Evolutionary conservation across 2,113 vertebrate species (phyloP).

Genomic region (Oreamnos americanus): DNA sequence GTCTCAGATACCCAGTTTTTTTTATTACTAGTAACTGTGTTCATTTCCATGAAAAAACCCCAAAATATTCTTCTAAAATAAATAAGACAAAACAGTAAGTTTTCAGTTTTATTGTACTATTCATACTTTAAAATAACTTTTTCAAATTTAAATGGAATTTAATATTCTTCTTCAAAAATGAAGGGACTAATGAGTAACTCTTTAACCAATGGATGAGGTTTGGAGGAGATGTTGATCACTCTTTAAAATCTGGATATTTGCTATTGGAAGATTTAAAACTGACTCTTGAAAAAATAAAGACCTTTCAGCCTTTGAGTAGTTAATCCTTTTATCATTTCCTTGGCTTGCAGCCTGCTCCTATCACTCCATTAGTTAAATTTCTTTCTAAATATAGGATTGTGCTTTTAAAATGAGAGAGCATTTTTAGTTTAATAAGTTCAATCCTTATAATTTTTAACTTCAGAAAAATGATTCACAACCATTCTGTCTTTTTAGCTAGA

Average conservation of each 20-base stretch:
- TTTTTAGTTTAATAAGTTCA: background rate
- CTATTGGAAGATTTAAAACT: background rate
- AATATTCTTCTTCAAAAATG: background rate
- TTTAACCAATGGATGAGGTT: background rate
- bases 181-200: background rate
- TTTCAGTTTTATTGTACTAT: background rate
- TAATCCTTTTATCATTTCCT: conserved; percentile 34
- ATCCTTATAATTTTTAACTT: background rate
- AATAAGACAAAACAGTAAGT: background rate
- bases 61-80: background rate
- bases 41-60: background rate
- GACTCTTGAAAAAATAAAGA: background rate
- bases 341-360: background rate
- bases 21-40: background rate
- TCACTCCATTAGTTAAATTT: conserved; percentile 36
- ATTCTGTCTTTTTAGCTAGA: background rate
- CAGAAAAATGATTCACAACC: background rate
- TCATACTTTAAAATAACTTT: background rate
- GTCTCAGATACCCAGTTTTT: background rate
- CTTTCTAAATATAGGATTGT: background rate
- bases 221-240: background rate
- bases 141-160: background rate
- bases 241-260: background rate
- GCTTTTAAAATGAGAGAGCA: background rate
- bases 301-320: background rate